Base-by-base conservation (phyloP, 2,797 vertebrate species). In the Acridotheres tristis region DNA sequence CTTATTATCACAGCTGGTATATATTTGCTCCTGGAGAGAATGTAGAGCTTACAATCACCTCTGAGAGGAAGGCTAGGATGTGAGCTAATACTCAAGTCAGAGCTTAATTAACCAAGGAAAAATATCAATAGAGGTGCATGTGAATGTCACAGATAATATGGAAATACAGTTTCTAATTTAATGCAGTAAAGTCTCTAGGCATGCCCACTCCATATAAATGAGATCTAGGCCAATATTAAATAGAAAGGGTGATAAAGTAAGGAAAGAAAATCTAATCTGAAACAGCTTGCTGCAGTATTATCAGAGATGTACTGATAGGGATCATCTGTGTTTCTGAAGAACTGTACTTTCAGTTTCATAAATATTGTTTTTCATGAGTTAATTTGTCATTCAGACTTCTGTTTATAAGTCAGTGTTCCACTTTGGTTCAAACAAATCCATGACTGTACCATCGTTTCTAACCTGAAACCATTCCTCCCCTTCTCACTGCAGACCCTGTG, bases 111-210 rank as follows among this genome's bases (percentile, higher is more conserved):
- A 97, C 93, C 82, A 96, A 86, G 88, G 93, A 93, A 88, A 96
- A 96, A 95, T 96, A 97, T 95, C 96, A 94, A 95, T 96, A 96
- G 87, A 91, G 73, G 92, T 96, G 81, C 88, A 95, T 88, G 79
- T 95, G 94, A 97, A 97, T 96, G 96, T 96, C 95, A 95, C 88
- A 92, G 93, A 96, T 96, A 96, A 96, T 95, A 94, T 84, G 91
- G 91, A 97, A 97, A 96, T 96, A 92, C 87, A 65, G 54, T 89
- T 94, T 94, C 95, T 96, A 94, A 95, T 96, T 95, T 96, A 96
- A 96, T 96, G 76, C 88, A 83, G 76, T 57, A 76, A 87, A 84
- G 74, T 96, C 94, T 96, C 94, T 63, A 92, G 90, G 76, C 71
- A 75, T 95, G 84, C 65, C 65, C 65, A 95, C 40, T 77, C 61